Evolutionary conservation across 53 echinoderm and acorn worm genomes (phyloP).

Genomic region (Astropecten irregularis): DNA sequence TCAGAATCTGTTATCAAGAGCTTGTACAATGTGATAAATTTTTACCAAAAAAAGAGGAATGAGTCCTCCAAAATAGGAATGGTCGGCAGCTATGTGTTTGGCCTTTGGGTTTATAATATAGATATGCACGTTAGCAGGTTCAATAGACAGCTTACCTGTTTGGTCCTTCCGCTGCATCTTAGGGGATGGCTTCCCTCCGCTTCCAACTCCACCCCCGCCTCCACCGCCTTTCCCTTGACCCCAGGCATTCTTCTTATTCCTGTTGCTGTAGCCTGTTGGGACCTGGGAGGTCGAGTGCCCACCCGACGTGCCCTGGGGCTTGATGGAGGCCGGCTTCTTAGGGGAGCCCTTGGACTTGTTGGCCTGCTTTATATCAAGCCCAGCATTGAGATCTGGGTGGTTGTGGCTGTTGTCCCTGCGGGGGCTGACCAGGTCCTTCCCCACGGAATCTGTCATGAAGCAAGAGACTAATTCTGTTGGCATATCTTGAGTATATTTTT

Average conservation of each 20-base stretch:
- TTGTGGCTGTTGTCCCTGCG: background rate
- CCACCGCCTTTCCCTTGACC: constrained; percentile 27
- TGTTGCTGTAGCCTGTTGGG: constrained; percentile 52
- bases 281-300: constrained; percentile 4
- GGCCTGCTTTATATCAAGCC: background rate
- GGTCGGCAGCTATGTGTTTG: no score
- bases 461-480: no score
- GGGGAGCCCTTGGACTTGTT: constrained; percentile 29
- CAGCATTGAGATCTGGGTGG: no score
- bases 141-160: constrained; percentile 24
- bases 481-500: no score
- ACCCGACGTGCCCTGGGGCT: constrained; percentile 18
- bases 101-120: no score
- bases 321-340: background rate
- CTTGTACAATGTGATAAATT: no score
- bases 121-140: no score
- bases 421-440: background rate
- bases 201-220: constrained; percentile 15
- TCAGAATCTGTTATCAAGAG: no score
- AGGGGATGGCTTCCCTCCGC: background rate
- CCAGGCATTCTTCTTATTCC: constrained; percentile 71
- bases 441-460: no score
- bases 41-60: no score
- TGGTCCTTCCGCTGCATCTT: constrained; percentile 21
- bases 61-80: no score